These are phyloP conservation scores for Danionella dracula DNA, from an alignment of 2,797 vertebrate species.

Conservation along the genomic window DNA sequence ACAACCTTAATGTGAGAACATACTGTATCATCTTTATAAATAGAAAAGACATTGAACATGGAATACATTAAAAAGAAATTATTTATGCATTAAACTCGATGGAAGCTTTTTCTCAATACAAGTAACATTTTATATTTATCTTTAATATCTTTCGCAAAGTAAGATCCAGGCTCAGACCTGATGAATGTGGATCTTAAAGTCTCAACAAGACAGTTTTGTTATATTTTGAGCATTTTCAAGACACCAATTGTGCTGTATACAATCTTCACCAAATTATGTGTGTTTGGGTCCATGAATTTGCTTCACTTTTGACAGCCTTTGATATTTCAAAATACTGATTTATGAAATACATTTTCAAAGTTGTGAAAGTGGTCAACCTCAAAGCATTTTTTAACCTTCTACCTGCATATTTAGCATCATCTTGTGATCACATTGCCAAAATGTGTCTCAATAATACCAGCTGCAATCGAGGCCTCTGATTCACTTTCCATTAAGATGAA, in stretches of 20 bases:
- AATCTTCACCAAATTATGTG: too few relatives aligned
- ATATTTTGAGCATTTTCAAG: too few relatives aligned
- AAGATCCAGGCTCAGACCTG: too few relatives aligned
- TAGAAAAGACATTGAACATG: neutral
- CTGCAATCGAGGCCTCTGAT: conserved; percentile 14
- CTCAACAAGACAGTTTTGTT: too few relatives aligned
- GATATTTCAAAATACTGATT: neutral
- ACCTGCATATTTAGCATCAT: neutral
- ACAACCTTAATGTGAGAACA: conserved; percentile 6
- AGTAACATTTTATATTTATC: too few relatives aligned
- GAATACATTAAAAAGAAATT: neutral
- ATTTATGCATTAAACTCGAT: neutral
- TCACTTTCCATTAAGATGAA: conserved; percentile 61
- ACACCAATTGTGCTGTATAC: too few relatives aligned
- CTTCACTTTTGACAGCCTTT: too few relatives aligned
- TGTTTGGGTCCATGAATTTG: too few relatives aligned
- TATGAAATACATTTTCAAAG: neutral
- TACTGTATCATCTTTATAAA: neutral
- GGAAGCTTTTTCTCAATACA: too few relatives aligned
- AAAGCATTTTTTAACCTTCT: neutral
- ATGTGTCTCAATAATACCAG: neutral
- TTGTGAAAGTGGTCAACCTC: neutral
- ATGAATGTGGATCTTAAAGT: too few relatives aligned
- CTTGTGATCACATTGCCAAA: neutral
- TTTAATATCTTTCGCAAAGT: too few relatives aligned